Base-by-base conservation (phyloP, 2,888 invertebrate genomes). In the Temnothorax ravouxi region DNA sequence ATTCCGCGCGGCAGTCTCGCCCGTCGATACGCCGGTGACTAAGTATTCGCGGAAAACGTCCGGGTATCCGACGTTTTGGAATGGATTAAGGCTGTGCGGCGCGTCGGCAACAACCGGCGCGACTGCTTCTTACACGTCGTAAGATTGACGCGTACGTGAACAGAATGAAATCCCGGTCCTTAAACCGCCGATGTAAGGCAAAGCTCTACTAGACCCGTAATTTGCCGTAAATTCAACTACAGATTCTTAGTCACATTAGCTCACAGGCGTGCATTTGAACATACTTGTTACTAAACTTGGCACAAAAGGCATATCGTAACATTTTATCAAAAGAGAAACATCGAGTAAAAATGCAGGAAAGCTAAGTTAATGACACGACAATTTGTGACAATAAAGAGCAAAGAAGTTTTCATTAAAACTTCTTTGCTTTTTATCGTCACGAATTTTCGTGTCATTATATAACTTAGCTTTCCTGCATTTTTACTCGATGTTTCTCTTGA, bases 21-120 rank as follows among this genome's bases (percentile, higher is more conserved):
- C 66, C 80, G 74, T 79, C 80, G 83, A 83, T 82, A 79, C 86
- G 69, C 75, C 86, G 90, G 82, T 92, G 92, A 92, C 91, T 92
- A 92, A 92, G 90, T 88, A 87, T 92, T 91, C 92, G 85, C 85
- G 86, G 91, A 89, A 91, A 90, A 88, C 88, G 86, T 86, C 86
- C 67, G 83, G 82, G 81, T 86, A 88, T 85, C 76, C 85, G 86
- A 87, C 80, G 85, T 87, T 90, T 88, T 88, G 83, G 87, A 90
- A 91, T 91, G 87, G 89, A 90, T 90, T 88, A 90, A 88, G 88
- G 88, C 84, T 85, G 64, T 67, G 74, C 9, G 69, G 66, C 74
- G 71, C 52, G 80, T 83, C 77, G 62, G 76, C 80, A 77, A 77
- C 81, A 69, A 69, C 71, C 79, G 88, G 85, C 81, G 82, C 87